Evolutionary conservation across 2,113 vertebrate species (phyloP).

Genomic region (Tyrannus savana): DNA sequence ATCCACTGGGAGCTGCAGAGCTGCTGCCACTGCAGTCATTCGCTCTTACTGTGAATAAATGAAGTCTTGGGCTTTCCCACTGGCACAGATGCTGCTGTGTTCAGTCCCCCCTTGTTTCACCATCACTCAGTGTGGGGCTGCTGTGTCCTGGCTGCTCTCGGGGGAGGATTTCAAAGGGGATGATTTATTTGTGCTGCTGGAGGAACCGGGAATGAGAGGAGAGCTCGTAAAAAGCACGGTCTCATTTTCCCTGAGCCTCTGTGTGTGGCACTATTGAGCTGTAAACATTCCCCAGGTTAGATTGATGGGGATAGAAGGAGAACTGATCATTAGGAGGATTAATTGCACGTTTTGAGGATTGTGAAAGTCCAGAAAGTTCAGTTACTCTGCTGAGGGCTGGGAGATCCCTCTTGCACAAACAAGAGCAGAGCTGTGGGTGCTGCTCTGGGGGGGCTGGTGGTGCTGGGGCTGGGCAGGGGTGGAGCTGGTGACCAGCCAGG

Average conservation of each 20-base stretch:
- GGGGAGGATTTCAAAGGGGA: not conserved
- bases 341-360: not conserved
- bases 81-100: rapidly evolving
- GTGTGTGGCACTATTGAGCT: constrained; percentile 52
- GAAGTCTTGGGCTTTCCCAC: not conserved
- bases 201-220: not conserved
- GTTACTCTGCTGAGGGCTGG: not conserved
- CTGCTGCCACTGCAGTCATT: not conserved
- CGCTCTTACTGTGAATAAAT: not conserved
- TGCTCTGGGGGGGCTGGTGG: not conserved
- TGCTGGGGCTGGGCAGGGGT: not conserved
- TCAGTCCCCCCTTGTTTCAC: not conserved
- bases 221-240: not conserved
- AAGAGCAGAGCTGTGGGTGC: not conserved
- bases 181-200: not conserved
- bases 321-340: not conserved
- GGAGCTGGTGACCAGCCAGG: not conserved
- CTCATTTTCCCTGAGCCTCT: not conserved
- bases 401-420: not conserved
- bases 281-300: not conserved
- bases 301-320: not conserved
- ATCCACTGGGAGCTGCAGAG: not conserved
- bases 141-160: not conserved
- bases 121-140: not conserved
- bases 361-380: constrained; percentile 14